phyloP scores from a whole-genome alignment of 2,888 invertebrate species.

The Megastigmus dorsalis region DNA sequence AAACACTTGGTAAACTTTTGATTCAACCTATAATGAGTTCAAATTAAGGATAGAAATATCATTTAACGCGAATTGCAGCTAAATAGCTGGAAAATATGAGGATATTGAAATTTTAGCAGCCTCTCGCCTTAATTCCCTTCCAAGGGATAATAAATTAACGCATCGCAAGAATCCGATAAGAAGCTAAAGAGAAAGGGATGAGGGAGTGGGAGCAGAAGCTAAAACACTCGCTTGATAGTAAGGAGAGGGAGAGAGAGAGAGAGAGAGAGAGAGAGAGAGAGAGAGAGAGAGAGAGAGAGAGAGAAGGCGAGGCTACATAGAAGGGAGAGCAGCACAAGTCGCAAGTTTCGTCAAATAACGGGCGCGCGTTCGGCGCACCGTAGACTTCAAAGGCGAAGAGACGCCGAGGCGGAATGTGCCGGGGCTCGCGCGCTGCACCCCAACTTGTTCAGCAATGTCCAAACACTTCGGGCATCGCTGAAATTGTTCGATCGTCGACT shows the following conservation, averaged over 20 bases:
- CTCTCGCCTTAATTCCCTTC: no score
- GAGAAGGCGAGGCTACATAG: no score
- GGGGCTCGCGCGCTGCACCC: conserved; percentile 1
- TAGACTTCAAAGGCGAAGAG: conserved; percentile 49
- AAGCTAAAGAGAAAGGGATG: conserved; percentile 12
- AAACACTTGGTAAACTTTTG: no score
- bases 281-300: conserved; percentile 25
- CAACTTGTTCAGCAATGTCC: conserved; percentile 19
- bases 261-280: no score
- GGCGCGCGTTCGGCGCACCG: not conserved
- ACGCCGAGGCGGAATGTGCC: not conserved
- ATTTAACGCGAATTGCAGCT: no score
- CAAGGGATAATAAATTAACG: conserved; percentile 10
- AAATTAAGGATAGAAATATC: no score
- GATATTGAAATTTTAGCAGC: no score
- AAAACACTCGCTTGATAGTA: no score
- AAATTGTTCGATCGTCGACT: conserved; percentile 38
- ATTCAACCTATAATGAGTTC: no score
- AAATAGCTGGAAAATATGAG: no score
- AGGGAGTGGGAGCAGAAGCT: no score
- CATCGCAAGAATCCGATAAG: conserved; percentile 15
- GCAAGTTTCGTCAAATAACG: conserved; percentile 25
- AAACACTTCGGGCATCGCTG: conserved; percentile 33
- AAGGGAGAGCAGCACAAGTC: no score
- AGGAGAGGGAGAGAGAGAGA: conserved; percentile 21